phyloP scores from a whole-genome alignment of 2,113 vertebrate species.

The Oplegnathus fasciatus region DNA sequence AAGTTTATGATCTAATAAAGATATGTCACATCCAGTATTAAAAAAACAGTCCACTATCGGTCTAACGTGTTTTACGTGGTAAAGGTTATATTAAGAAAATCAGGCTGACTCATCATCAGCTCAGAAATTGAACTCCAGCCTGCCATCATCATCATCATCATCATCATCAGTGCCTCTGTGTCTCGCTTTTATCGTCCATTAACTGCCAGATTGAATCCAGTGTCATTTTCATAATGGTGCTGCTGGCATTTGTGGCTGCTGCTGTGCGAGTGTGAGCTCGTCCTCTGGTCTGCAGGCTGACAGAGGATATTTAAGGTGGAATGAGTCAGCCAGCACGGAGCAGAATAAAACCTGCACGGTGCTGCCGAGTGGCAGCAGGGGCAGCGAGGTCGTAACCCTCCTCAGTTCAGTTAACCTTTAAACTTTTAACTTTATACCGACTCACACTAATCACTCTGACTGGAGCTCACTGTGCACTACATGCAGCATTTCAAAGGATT shows the following conservation, averaged over 20 bases:
- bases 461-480: neutral
- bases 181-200: constrained; percentile 57
- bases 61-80: neutral
- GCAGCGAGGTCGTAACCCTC: neutral
- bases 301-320: constrained; percentile 46
- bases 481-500: neutral
- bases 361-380: constrained; percentile 16
- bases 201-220: constrained; percentile 42
- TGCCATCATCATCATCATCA: constrained; percentile 5
- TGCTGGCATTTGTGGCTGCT: constrained; percentile 52
- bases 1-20: neutral
- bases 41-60: neutral
- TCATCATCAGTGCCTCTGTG: constrained; percentile 5
- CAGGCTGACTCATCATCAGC: constrained; percentile 33
- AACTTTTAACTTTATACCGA: constrained; percentile 4
- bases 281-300: constrained; percentile 38
- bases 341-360: neutral
- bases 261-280: neutral
- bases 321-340: constrained; percentile 64
- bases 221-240: constrained; percentile 53
- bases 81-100: neutral
- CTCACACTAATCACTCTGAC: neutral
- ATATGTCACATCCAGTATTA: neutral
- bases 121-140: neutral
- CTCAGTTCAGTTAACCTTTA: constrained; percentile 8